Conservation (phyloP, 1,140 invertebrate genomes). For the Aphaenogaster floridana region DNA sequence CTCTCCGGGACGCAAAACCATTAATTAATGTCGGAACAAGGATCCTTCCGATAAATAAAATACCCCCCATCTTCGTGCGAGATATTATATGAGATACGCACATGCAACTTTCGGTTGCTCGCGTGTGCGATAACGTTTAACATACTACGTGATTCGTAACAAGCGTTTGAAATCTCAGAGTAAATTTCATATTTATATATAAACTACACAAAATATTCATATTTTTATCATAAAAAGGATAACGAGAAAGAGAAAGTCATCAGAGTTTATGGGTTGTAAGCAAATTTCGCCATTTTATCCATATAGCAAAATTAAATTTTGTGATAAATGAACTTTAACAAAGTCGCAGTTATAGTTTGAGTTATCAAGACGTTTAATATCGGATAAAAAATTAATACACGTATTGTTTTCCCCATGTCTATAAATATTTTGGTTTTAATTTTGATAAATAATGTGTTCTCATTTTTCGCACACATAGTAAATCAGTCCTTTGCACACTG, state of each 20-base stretch:
- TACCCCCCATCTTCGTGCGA: not conserved
- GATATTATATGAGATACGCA: conserved; percentile 36
- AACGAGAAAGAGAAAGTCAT: not conserved
- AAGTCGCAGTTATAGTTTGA: not conserved
- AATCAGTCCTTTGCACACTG: not conserved
- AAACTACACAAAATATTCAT: not conserved
- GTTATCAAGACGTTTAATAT: not conserved
- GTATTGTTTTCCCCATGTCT: not conserved
- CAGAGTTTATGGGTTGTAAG: not conserved
- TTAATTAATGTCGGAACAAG: conserved; percentile 30
- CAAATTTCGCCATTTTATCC: not conserved
- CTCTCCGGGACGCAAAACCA: not conserved
- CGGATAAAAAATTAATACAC: not conserved
- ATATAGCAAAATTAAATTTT: not conserved
- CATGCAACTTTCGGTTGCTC: conserved; percentile 8
- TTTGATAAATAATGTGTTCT: not conserved
- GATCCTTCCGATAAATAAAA: conserved; percentile 39
- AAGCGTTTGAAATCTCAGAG: not conserved
- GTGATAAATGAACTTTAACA: not conserved
- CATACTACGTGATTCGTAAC: not conserved
- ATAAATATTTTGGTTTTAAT: not conserved
- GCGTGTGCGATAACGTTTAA: conserved; percentile 2
- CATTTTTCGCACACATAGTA: not conserved
- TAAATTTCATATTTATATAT: not conserved
- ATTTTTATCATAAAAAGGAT: not conserved